Evolutionary conservation across 2,113 vertebrate genomes (phyloP).

Genomic region (Promerops cafer): DNA sequence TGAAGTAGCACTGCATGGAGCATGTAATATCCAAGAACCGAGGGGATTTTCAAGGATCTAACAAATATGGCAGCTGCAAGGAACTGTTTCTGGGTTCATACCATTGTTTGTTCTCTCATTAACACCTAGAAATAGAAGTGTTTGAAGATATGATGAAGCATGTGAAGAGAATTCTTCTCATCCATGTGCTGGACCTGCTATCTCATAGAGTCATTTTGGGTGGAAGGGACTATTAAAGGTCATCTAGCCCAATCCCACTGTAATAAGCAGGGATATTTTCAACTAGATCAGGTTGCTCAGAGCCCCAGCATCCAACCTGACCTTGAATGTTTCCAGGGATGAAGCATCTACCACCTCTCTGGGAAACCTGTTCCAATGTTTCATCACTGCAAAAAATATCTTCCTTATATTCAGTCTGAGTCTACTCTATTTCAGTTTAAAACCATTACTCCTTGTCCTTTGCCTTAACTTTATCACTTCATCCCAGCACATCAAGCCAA

Average conservation of each 20-base stretch:
- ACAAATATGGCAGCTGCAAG: background rate
- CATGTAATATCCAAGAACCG: rapidly evolving
- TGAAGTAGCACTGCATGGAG: background rate
- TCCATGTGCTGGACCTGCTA: background rate
- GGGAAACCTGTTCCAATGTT: background rate
- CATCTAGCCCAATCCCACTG: background rate
- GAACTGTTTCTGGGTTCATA: background rate
- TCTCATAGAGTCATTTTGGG: background rate
- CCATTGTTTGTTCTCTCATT: background rate
- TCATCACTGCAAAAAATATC: background rate
- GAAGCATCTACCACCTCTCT: background rate
- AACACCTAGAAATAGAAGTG: background rate
- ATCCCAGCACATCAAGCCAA: background rate
- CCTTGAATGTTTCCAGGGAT: background rate
- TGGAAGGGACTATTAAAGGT: background rate
- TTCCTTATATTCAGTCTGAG: background rate
- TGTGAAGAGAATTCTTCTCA: background rate
- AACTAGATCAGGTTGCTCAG: background rate
- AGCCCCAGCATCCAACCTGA: background rate
- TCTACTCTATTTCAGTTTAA: background rate
- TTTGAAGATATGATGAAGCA: background rate
- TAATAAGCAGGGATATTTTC: background rate
- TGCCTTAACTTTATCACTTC: background rate
- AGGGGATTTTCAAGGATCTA: background rate
- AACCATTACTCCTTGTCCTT: background rate